Evolutionary conservation across 2,888 invertebrate species (phyloP), one percentile per base, ranked within the genome.

Genomic region (Papilio protenor): DNA sequence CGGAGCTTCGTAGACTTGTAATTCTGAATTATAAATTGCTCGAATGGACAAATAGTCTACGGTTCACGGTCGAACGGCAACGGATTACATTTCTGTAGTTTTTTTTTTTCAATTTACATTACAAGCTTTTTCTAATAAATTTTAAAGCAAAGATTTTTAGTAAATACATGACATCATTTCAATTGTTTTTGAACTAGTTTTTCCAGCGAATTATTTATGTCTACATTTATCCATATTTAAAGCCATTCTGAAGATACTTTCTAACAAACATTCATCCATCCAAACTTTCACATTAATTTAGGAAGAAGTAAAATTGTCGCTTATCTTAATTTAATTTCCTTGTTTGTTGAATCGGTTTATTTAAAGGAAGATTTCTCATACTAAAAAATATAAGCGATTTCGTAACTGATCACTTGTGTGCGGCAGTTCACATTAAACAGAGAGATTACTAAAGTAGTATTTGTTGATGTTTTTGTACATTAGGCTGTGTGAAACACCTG

Each of bases 1-100:
- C 61, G 6, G 18, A 61, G 47, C 55, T 49, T 27, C 74, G 61
- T 61, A 49, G 72, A 40, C 72, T 73, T 73, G 72, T 73, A 73
- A 73, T 73, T 73, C 72, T 69, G 66, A 69, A 69, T 69, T 69
- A 69, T 69, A 69, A 45, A 69, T 69, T 69, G 45, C 45, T 45
- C 40, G 55, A 73, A 33, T n/a, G 72, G 72, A 11, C 52, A 33
- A 55, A 73, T 69, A 69, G n/a, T 73, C 72, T 55, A 33, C 52
- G 72, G 49, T 57, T 73, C 72, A 69, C 66, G 45, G 66, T 45
- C 45, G 16, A 14, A 45, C 18, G 45, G 66, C 66, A 33, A 45
- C 21, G 40, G 66, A 69, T 45, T 45, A 12, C 45, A 21, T 21
- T 45, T n/a, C 45, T 33, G 40, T 16, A 18, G 40, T n/a, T 66